Conservation (phyloP, 2,797 vertebrate genomes). For the Gila robusta region DNA sequence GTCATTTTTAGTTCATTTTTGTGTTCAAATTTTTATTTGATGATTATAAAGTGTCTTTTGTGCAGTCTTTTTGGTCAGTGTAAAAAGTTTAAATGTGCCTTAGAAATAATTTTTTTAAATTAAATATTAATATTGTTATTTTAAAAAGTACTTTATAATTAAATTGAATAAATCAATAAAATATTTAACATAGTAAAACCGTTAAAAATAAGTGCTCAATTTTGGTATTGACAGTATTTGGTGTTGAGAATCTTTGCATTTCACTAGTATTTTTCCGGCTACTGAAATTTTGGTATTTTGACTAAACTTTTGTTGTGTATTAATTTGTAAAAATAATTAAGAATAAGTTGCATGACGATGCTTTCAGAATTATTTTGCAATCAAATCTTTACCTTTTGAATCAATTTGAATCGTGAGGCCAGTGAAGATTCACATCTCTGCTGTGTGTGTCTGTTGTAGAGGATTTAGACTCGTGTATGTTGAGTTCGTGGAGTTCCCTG, state of each 20-base stretch:
- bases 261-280: neutral
- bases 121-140: too few species aligned
- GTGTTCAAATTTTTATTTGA: too few species aligned
- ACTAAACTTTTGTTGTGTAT: neutral
- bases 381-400: neutral
- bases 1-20: neutral
- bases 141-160: neutral
- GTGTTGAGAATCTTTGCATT: neutral
- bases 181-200: neutral
- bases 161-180: neutral
- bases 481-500: constrained; percentile 76
- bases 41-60: neutral
- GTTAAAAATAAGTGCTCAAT: neutral
- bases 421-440: neutral
- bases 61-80: neutral
- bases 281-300: neutral
- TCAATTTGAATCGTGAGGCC: neutral
- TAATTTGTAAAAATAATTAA: neutral
- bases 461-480: constrained; percentile 69
- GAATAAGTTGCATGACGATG: neutral
- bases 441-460: constrained; percentile 63
- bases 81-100: neutral
- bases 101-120: too few species aligned
- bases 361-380: too few species aligned
- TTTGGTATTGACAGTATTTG: neutral